Base-by-base conservation (phyloP, 1,140 invertebrate genomes). In the Lasioglossum albipes region DNA sequence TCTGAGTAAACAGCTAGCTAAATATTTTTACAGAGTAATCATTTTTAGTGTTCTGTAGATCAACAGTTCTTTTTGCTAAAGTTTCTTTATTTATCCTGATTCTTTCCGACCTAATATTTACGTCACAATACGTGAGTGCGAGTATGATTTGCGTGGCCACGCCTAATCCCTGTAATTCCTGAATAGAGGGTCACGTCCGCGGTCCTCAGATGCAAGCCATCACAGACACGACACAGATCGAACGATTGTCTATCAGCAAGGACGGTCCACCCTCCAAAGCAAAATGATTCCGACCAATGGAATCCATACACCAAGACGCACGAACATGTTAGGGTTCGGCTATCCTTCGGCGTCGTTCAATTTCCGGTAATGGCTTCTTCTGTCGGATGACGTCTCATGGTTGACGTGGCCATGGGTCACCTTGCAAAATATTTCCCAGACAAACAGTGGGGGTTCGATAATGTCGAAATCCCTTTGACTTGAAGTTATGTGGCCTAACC, bases 361-460 rank as follows among this genome's bases (percentile, higher is more conserved):
- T 87, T 88, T 87, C 79, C 74, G 79, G 81, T 84, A 84, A 87
- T 86, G 75, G 78, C 36, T 84, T 79, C 72, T 68, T 67, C 57
- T 71, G 57, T 81, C 87, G 79, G 86, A 86, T 62, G 75, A 78
- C 13, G 67, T 49, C 42, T 49, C 75, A 20, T 4, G 41, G 6
- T 27, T 20, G 16, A 45, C 64, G 20, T 16, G 52, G 10, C 54
- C 22, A 2, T 9, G n/a, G 16, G n/a, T 76, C 64, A 2, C 13
- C 2, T 5, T 45, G 7, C 41, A 4, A 0, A 31, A 22, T 22
- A 5, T 73, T 27, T 20, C 57, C 7, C 36, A 0, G 9, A 64
- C 12, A 22, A 22, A 27, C 61, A 31, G 59, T 10, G 0, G 41
- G 20, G 57, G 0, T 59, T 61, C 22, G 20, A 61, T 20, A 20